Conservation (phyloP, 30 jellyfish, hydroid and myxozoan species). For the Aurelia aurita region DNA sequence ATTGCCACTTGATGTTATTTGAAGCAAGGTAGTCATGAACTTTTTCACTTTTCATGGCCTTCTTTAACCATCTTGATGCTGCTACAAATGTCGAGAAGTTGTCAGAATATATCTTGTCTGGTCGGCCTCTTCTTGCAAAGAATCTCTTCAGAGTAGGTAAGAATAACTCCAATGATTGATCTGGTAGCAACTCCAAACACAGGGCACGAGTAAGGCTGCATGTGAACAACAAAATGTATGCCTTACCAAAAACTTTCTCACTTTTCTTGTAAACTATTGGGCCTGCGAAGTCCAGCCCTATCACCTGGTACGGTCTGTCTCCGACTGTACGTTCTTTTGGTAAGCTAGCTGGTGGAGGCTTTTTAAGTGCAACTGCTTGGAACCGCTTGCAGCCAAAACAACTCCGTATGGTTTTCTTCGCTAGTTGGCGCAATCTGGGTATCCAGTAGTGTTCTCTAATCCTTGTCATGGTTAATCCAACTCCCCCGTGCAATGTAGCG, state of each 20-base stretch:
- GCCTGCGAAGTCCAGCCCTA: constrained; percentile 77
- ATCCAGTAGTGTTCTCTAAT: constrained; percentile 59
- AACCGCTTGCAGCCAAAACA: constrained; percentile 77
- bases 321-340: constrained; percentile 72
- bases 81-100: constrained; percentile 65
- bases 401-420: constrained; percentile 27
- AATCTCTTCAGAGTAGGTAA: constrained; percentile 57
- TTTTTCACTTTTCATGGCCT: constrained; percentile 29
- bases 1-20: constrained; percentile 59
- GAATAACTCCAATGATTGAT: constrained; percentile 53
- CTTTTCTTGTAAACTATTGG: constrained; percentile 50
- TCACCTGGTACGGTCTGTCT: constrained; percentile 42
- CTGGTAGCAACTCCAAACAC: constrained; percentile 62
- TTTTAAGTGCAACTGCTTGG: constrained; percentile 38
- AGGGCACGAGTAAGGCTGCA: constrained; percentile 84
- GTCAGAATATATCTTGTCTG: constrained; percentile 70
- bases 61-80: constrained; percentile 72
- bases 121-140: constrained; percentile 75
- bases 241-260: constrained; percentile 41
- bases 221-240: constrained; percentile 66
- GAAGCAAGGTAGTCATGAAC: constrained; percentile 62
- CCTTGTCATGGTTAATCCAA: constrained; percentile 61
- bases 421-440: constrained; percentile 65
- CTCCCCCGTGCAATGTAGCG: constrained; percentile 68
- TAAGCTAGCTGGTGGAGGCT: constrained; percentile 67